A percentile compares a stretch with the other conserved stretches of the same genome.
phyloP scores from a whole-genome alignment of 2,113 vertebrate species.

The Lates calcarifer region DNA sequence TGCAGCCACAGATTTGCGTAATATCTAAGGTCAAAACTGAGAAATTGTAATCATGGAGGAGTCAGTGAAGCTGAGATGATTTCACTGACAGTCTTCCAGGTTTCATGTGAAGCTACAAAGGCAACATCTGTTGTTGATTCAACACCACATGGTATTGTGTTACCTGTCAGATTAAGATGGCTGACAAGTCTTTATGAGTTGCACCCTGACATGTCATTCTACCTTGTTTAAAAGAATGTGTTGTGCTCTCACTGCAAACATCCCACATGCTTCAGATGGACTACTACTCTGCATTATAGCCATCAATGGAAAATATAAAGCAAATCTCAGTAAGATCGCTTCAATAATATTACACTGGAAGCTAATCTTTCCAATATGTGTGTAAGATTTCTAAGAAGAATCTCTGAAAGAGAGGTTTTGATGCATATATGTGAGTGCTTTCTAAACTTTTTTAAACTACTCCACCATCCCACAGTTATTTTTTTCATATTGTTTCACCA shows the following conservation, averaged over 20 bases:
- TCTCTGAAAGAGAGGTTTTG: background rate
- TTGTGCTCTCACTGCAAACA: conserved; percentile 20
- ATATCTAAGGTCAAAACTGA: conserved; percentile 22
- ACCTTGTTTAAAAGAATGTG: conserved; percentile 36
- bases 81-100: conserved; percentile 56
- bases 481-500: background rate
- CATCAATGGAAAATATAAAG: conserved; percentile 1
- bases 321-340: background rate
- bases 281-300: background rate
- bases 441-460: background rate
- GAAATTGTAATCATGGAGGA: conserved; percentile 42
- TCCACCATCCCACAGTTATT: background rate
- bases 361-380: background rate
- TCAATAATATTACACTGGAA: background rate
- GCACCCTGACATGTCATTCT: conserved; percentile 39
- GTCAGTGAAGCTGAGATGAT: conserved; percentile 47
- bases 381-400: background rate
- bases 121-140: conserved; percentile 70
- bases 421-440: background rate
- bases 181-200: conserved; percentile 44
- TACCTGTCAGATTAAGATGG: conserved; percentile 67
- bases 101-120: conserved; percentile 64
- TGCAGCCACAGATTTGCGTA: background rate
- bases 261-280: conserved; percentile 2
- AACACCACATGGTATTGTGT: conserved; percentile 57